Conservation (phyloP, 2,888 invertebrate species). For the Biston stratarius region DNA sequence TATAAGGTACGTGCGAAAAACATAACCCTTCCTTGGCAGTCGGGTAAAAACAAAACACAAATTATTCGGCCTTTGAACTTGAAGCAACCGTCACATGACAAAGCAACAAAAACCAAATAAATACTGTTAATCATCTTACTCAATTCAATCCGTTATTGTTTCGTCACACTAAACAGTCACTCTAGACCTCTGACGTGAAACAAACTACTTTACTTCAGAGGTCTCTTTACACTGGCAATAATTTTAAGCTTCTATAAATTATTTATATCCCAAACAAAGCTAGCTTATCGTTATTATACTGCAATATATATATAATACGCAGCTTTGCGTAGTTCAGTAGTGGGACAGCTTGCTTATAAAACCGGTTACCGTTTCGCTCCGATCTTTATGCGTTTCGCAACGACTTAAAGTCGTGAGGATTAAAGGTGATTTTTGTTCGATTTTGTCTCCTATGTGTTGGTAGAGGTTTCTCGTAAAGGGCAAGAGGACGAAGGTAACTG, state of each 20-base stretch:
- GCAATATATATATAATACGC: conserved; percentile 53
- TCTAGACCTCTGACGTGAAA: conserved; percentile 15
- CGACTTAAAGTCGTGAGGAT: conserved; percentile 18
- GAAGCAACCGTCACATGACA: background rate
- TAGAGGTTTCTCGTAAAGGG: conserved; percentile 59
- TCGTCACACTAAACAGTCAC: conserved; percentile 18
- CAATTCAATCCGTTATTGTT: conserved; percentile 32
- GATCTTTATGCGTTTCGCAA: conserved; percentile 39
- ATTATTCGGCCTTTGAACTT: too few relatives aligned
- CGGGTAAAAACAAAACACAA: too few relatives aligned
- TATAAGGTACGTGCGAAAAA: too few relatives aligned
- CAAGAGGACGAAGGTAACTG: conserved; percentile 66
- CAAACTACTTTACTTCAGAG: conserved; percentile 6
- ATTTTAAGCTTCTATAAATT: conserved; percentile 46
- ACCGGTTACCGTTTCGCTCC: conserved; percentile 57
- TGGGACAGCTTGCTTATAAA: conserved; percentile 58
- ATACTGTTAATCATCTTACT: conserved; percentile 27
- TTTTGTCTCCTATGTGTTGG: conserved; percentile 33
- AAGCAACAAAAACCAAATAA: conserved; percentile 10
- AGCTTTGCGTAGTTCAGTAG: conserved; percentile 68
- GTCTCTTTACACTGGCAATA: conserved; percentile 36
- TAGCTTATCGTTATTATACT: conserved; percentile 55
- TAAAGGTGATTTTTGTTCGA: conserved; percentile 44
- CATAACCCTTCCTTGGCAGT: too few relatives aligned
- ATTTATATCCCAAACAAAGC: conserved; percentile 52